Base-by-base conservation (phyloP, 2,797 vertebrate species). In the Dendrocincla tyrannina region DNA sequence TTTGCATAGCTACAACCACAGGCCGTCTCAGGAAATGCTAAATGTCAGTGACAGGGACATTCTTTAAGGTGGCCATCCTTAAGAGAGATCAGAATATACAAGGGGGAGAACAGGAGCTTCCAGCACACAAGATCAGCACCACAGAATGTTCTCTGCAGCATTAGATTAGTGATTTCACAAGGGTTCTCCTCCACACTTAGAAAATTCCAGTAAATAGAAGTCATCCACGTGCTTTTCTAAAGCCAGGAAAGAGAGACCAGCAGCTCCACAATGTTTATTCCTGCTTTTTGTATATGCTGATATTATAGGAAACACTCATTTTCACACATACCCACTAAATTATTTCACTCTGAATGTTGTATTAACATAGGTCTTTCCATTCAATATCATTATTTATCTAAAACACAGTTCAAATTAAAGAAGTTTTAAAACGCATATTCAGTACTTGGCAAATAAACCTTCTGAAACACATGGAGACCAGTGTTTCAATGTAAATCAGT, bases 1-100 rank as follows among this genome's bases (percentile, higher is more conserved):
- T 92, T 89, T 93, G 93, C 80, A 87, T 85, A 82, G 77, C 37
- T 89, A 52, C 63, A 89, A 82, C 41, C 52, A 88, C 88, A 80
- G 64, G 24, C 67, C 68, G 60, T n/a, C 67, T 89, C 93, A 74
- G 90, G 70, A 96, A 96, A 94, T 64, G 74, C 47, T 77, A 49
- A 82, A 82, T 1, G 2, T 89, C 76, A 68, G 64, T 72, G 68
- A 83, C 53, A 56, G 49, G 35, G 69, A 33, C 47, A 82, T 41
- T 63, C 37, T 17, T 92, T 91, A 91, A 91, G 68, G 73, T 62
- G 60, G 73, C 49, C 30, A 64, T 62, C 33, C 72, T 72, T 74
- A 80, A 85, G 49, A 59, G 2, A 59, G 23, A 77, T 52, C 27
- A 74, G 5, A 80, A 60, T 42, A 80, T 28, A 30, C 4, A 27